Conservation (phyloP, 37 sponge, comb jelly and placozoan species). For the Spongilla lacustris region DNA sequence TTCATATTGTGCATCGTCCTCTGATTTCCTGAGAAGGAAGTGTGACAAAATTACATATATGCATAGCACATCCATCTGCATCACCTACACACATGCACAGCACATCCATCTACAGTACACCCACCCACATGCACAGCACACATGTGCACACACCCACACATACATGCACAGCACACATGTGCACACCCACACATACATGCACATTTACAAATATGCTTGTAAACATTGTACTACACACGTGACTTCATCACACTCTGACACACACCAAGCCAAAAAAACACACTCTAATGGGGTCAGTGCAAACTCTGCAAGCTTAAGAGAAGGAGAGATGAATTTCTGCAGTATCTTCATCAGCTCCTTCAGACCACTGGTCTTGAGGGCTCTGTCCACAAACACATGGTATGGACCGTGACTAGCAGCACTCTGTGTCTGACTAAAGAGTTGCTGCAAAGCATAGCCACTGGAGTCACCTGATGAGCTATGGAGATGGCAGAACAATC, state of each 20-base stretch:
- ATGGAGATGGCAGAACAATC: not conserved
- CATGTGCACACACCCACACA: too few relatives aligned
- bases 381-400: conserved; percentile 55
- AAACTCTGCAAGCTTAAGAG: conserved; percentile 20
- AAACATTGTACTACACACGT: too few relatives aligned
- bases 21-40: conserved; percentile 32
- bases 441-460: not conserved
- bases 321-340: conserved; percentile 23
- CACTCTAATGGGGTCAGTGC: conserved; percentile 9
- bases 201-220: too few relatives aligned
- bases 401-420: conserved; percentile 21
- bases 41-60: too few relatives aligned
- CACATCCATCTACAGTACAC: not conserved
- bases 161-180: not conserved
- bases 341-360: conserved; percentile 27
- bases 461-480: not conserved
- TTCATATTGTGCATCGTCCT: conserved; percentile 42
- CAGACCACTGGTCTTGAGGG: conserved; percentile 73
- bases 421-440: conserved; percentile 1
- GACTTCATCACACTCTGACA: not conserved
- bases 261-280: too few relatives aligned
- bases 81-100: too few relatives aligned
- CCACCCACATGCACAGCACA: too few relatives aligned
- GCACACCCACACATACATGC: not conserved
- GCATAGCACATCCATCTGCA: too few relatives aligned